Evolutionary conservation across 2,797 vertebrate genomes (phyloP), one percentile per base, ranked within the genome.

Genomic region (Myiothlypis chrysogaster): DNA sequence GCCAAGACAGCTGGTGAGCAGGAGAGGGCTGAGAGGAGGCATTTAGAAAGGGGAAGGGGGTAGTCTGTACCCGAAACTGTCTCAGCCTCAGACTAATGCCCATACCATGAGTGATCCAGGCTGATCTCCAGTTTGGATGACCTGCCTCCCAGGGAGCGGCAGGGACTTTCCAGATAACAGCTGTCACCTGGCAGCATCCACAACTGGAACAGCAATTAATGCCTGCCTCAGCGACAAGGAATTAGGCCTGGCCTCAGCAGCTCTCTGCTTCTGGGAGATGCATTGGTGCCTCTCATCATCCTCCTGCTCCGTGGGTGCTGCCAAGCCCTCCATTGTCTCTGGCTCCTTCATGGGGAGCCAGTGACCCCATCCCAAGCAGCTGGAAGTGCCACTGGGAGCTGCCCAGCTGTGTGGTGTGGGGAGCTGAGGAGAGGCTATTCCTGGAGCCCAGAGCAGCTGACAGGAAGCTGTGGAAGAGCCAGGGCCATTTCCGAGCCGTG

Each of bases 151-250:
- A 91, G 83, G 89, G 94, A 93, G 83, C 1, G 2, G 71, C 77
- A 41, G 95, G 97, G 95, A 95, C 92, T 96, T 97, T 95, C 97
- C 95, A 64, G 78, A 92, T 92, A 87, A 94, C 93, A 95, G 21
- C 47, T 77, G 87, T 52, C 92, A 96, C 91, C 92, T 93, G 93
- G 85, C 91, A 95, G 59, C 55, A 85, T 64, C 89, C 9, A 9
- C 57, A 86, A 77, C 63, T 17, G 59, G 65, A 90, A 41, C 7
- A 2, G 70, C 93, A 93, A 96, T 94, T 93, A 95, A 68, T 0
- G 1, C 27, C 65, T 9, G 21, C 82, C 82, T 92, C 6, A 2
- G 56, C 0, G 0, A 77, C 79, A 92, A 66, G 77, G 71, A 87
- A 95, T 66, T 50, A 47, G 4, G 0, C 17, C 12, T 1, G 10